phyloP scores from a whole-genome alignment of 2,797 vertebrate genomes.

The Carapus acus region DNA sequence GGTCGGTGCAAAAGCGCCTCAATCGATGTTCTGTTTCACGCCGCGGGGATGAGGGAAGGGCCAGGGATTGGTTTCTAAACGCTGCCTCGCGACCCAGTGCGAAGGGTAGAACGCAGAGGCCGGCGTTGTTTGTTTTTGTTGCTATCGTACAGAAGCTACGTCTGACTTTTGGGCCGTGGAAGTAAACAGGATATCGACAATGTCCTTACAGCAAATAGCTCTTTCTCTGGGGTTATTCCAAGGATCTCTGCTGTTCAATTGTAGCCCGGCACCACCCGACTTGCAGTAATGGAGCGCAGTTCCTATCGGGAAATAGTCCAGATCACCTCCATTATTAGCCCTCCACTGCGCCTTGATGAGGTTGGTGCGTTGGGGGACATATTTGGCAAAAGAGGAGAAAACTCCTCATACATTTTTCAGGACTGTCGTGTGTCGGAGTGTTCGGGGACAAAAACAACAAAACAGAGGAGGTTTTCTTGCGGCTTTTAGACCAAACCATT shows the following conservation, averaged over 20 bases:
- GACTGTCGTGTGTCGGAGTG: too few relatives aligned
- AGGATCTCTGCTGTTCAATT: constrained; percentile 36
- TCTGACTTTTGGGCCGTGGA: constrained; percentile 28
- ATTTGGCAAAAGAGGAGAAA: neutral
- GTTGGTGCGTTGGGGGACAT: constrained; percentile 8
- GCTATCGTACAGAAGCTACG: neutral
- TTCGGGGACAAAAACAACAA: too few relatives aligned
- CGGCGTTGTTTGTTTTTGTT: constrained; percentile 8
- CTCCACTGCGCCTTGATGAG: constrained; percentile 14
- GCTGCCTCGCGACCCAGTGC: neutral
- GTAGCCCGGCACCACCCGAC: constrained; percentile 4
- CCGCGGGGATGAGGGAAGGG: neutral
- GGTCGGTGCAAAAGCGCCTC: constrained; percentile 13
- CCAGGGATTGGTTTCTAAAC: constrained; percentile 11
- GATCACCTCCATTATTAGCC: constrained; percentile 27
- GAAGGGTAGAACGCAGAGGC: too few relatives aligned
- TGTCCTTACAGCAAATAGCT: constrained; percentile 40
- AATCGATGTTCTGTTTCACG: constrained; percentile 30
- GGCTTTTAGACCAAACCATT: too few relatives aligned
- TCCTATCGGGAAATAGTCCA: constrained; percentile 19
- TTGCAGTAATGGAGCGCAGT: constrained; percentile 24
- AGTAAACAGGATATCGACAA: constrained; percentile 47
- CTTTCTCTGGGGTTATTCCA: constrained; percentile 44
- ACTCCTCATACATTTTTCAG: neutral
- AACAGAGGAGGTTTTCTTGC: too few relatives aligned